phyloP scores from a whole-genome alignment of 2,797 vertebrate species.

The Neomorphus geoffroyi region DNA sequence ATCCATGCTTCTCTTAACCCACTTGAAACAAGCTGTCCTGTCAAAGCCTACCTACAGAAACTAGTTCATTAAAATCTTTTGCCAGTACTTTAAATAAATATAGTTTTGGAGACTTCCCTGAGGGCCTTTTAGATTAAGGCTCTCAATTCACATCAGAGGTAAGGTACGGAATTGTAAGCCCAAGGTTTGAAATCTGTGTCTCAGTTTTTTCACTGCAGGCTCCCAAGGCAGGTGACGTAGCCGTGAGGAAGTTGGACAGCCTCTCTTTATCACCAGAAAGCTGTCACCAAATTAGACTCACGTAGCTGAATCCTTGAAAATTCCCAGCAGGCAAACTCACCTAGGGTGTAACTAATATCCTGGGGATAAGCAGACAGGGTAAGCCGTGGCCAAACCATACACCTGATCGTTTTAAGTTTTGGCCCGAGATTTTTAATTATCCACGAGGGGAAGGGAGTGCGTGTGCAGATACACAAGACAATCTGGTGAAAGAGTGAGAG shows the following conservation, averaged over 20 bases:
- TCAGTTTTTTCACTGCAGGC: background rate
- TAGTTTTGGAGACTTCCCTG: background rate
- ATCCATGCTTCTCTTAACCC: background rate
- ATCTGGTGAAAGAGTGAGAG: background rate
- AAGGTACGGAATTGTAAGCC: background rate
- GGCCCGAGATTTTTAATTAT: background rate
- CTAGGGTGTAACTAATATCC: background rate
- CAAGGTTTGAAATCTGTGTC: background rate
- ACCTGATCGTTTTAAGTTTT: background rate
- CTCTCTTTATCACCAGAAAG: background rate
- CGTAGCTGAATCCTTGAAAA: background rate
- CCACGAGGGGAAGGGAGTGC: fast-evolving
- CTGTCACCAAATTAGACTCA: background rate
- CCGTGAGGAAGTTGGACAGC: background rate
- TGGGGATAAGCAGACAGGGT: background rate
- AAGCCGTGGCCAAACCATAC: background rate
- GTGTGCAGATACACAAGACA: background rate
- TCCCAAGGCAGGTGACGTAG: background rate
- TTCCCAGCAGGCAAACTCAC: background rate
- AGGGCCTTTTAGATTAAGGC: background rate
- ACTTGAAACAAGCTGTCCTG: background rate
- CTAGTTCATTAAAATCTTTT: background rate
- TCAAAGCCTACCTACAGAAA: background rate
- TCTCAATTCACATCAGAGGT: background rate
- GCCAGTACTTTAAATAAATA: background rate